Percentiles rank a stretch among this genome's conserved stretches.
These are phyloP conservation scores for Cephus rjabovi DNA, from an alignment of 2,888 invertebrate species.

Conservation along the genomic window DNA sequence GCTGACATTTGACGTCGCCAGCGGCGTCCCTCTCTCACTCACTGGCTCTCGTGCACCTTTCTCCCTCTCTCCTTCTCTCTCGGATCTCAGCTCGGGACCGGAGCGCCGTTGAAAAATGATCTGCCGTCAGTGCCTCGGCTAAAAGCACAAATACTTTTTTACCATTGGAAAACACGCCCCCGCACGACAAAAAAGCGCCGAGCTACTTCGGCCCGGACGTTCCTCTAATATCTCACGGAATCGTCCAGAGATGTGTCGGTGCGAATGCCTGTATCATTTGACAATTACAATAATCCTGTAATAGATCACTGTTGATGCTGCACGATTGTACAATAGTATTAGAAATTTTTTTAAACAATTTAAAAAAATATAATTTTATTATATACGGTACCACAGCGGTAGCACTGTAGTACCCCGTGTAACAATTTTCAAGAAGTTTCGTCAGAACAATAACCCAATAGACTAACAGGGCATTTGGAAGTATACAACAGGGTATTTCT, in stretches of 20 bases:
- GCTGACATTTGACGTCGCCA: slow-evolving; percentile 52
- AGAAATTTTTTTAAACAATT: neutral
- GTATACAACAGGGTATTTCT: neutral
- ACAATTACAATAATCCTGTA: neutral
- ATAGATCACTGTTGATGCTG: neutral
- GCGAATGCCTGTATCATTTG: slow-evolving; percentile 13
- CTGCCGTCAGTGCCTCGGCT: slow-evolving; percentile 51
- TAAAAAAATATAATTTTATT: neutral
- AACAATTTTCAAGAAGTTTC: too few species aligned
- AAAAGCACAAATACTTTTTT: slow-evolving; percentile 52
- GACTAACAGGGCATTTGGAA: neutral
- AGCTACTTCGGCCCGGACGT: slow-evolving; percentile 5
- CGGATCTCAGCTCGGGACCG: slow-evolving; percentile 16
- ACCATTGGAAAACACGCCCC: slow-evolving; percentile 47
- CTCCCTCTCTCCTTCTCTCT: slow-evolving; percentile 19
- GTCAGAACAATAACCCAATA: neutral
- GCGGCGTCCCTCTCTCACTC: slow-evolving; percentile 25
- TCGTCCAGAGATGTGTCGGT: slow-evolving; percentile 4
- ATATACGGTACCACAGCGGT: too few species aligned
- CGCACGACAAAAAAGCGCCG: slow-evolving; percentile 10
- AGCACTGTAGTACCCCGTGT: too few species aligned
- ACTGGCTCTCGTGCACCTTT: slow-evolving; percentile 27
- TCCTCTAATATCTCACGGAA: slow-evolving; percentile 11
- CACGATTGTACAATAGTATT: neutral
- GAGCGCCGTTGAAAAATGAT: slow-evolving; percentile 63